A percentile compares a stretch with the other conserved stretches of the same genome.
Evolutionary conservation across 1,140 invertebrate species (phyloP).

Genomic region (Aphaenogaster ashmeadi): DNA sequence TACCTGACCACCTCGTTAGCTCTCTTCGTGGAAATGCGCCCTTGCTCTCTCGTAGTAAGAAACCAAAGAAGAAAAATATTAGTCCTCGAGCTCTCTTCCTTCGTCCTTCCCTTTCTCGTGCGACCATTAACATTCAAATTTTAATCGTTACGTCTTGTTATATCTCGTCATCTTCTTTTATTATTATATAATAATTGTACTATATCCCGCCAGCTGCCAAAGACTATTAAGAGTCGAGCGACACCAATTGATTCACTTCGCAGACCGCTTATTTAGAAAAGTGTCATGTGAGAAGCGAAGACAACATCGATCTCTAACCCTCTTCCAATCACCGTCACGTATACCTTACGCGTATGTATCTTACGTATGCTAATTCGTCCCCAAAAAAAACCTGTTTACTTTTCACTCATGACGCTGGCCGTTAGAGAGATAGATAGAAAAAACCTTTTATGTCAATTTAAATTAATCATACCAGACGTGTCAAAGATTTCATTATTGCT

Average conservation of each 20-base stretch:
- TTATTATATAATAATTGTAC: constrained; percentile 43
- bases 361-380: constrained; percentile 10
- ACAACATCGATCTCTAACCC: not conserved
- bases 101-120: not conserved
- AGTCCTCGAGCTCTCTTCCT: not conserved
- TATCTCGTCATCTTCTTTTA: not conserved
- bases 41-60: constrained; percentile 52
- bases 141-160: constrained; percentile 11
- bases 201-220: not conserved
- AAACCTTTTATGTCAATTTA: not conserved
- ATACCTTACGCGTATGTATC: not conserved
- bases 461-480: constrained; percentile 26
- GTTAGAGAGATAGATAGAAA: constrained; percentile 30
- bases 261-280: not conserved
- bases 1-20: constrained; percentile 63
- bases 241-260: constrained; percentile 15
- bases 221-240: not conserved
- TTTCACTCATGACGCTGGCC: not conserved
- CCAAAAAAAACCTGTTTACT: constrained; percentile 14
- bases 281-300: not conserved
- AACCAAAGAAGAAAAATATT: constrained; percentile 14
- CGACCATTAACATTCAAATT: constrained; percentile 11
- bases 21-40: constrained; percentile 68
- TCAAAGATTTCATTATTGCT: constrained; percentile 9
- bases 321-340: constrained; percentile 2